phyloP scores from a whole-genome alignment of 37 sponge, comb jelly and placozoan genomes.

The Chondrosia reniformis region DNA sequence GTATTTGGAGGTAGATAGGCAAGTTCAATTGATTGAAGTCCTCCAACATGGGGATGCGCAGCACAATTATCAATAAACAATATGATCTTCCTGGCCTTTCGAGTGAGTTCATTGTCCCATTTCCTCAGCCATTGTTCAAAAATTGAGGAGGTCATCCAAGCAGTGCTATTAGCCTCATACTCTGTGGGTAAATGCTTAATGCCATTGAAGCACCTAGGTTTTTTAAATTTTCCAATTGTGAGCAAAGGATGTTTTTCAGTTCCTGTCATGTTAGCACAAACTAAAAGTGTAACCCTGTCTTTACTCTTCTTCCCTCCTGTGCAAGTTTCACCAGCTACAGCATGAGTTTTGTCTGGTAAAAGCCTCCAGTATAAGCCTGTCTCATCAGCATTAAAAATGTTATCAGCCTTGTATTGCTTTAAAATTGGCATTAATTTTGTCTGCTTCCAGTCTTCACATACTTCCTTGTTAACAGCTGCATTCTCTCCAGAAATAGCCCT shows the following conservation, averaged over 20 bases:
- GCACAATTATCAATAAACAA: slow-evolving; percentile 23
- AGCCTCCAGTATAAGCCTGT: slow-evolving; percentile 9
- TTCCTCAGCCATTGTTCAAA: slow-evolving; percentile 13
- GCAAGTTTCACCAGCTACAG: not conserved
- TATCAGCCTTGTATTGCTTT: not conserved
- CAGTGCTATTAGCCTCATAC: slow-evolving; percentile 5
- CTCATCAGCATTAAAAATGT: no score
- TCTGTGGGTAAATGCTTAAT: not conserved
- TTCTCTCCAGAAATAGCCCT: not conserved
- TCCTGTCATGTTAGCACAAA: no score
- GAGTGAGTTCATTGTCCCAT: not conserved
- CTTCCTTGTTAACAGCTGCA: not conserved
- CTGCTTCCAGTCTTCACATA: not conserved
- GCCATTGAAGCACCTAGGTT: slow-evolving; percentile 18
- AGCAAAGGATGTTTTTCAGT: slow-evolving; percentile 1
- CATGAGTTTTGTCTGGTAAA: slow-evolving; percentile 18
- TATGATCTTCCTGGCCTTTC: not conserved
- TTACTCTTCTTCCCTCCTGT: slow-evolving; percentile 25
- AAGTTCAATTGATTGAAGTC: not conserved
- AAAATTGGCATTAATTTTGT: not conserved
- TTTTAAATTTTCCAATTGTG: slow-evolving; percentile 10
- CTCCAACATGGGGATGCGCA: slow-evolving; percentile 12
- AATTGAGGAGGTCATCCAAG: slow-evolving; percentile 26
- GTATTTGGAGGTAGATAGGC: slow-evolving; percentile 21
- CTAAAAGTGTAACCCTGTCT: slow-evolving; percentile 13